phyloP scores from a whole-genome alignment of 2,113 vertebrate genomes.

The Eulemur macaco region DNA sequence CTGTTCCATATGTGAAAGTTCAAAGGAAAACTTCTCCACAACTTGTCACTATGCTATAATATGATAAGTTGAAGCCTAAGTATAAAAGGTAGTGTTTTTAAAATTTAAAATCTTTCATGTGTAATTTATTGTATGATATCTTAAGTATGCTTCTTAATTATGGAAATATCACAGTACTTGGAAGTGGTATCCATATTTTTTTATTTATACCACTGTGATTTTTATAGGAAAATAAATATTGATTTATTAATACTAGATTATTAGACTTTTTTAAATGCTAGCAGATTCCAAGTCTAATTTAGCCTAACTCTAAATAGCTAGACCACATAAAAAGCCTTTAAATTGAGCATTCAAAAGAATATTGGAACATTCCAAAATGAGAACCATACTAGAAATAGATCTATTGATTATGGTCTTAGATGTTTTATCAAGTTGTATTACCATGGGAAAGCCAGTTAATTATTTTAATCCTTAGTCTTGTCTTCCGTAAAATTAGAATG shows the following conservation, averaged over 20 bases:
- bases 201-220: not conserved
- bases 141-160: slow-evolving; percentile 6
- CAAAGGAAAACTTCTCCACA: not conserved
- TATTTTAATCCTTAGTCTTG: not conserved
- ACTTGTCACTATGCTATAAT: not conserved
- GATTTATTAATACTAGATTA: not conserved
- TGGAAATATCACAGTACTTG: not conserved
- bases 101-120: slow-evolving; percentile 6
- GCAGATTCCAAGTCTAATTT: not conserved
- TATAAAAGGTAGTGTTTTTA: not conserved
- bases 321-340: not conserved
- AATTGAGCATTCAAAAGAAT: not conserved
- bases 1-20: slow-evolving; percentile 3
- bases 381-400: not conserved
- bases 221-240: not conserved
- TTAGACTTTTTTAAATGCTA: not conserved
- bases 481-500: not conserved
- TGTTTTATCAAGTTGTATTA: not conserved
- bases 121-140: not conserved
- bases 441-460: not conserved
- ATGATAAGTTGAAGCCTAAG: not conserved
- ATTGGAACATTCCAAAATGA: not conserved
- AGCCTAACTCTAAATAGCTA: not conserved
- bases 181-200: not conserved
- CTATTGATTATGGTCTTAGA: not conserved